Base-by-base conservation (phyloP, 2,797 vertebrate genomes). In the Gambusia yucatana region DNA sequence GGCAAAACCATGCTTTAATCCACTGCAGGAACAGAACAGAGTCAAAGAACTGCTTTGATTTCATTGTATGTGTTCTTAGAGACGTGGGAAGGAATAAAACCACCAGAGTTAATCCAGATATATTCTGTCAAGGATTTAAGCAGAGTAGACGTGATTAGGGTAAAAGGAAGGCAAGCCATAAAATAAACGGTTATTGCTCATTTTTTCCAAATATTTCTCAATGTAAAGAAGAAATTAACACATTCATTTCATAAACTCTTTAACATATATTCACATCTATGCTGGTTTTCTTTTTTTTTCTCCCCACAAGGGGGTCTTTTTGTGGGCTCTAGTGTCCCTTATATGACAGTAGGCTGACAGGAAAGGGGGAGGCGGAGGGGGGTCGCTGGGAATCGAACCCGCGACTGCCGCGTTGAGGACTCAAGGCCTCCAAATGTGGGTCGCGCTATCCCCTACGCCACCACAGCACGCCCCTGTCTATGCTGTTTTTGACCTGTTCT, bases 11-110 rank as follows among this genome's bases (percentile, higher is more conserved):
- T 10, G 25, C 25, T n/a, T 55, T n/a, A 55, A 11, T 55, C 52
- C 22, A 11, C 22, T n/a, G 10, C 10, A 11, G 10, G 10, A n/a
- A 61, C 30, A 61, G 59, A 33, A 61, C 59, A 6, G 33, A 63
- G 36, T 33, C 33, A 65, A 65, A 65, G 33, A 36, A 10, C 20
- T 65, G 82, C 78, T 81, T 75, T 30, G 77, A 80, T 86, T 83
- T 84, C 20, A 30, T 73, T 57, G 80, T 76, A 75, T 80, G 36
- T 48, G 43, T 65, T 79, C 73, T n/a, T 36, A 1, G 79, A 80
- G 79, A 75, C 3, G 0, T 14, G 10, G 46, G 33, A 0, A 0
- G 55, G 73, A 71, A 79, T 70, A 22, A 65, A 72, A 59, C n/a
- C 36, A 28, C 1, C 8, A 10, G 59, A 61, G 73, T 77, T 80